Evolutionary conservation across 37 sponge, comb jelly and placozoan genomes (phyloP), one percentile per base, ranked within the genome.

Genomic region (Ephydatia muelleri): DNA sequence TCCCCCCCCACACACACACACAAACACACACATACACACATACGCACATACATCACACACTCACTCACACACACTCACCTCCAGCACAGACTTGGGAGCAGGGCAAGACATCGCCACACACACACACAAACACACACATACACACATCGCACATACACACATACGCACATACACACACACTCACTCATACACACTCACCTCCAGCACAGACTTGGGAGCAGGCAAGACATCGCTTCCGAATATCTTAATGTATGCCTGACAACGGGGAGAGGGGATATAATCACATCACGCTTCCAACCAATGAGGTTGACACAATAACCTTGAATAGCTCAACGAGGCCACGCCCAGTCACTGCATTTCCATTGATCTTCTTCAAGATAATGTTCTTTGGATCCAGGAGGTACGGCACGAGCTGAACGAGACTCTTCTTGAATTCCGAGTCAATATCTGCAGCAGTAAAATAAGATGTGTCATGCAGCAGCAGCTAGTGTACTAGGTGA

Each of bases 191-290:
- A 38, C 70, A 89, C 85, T 36, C 67, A 91, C 95, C 86, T 95
- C 91, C 27, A 95, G 78, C 94, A 99, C 92, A 25, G 95, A 88
- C 86, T 91, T 99, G 0, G 99, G 97, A 37, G 92, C 95, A 48
- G 99, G 99, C 22, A 99, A 84, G 26, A 85, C 86, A 25, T 91
- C 93, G 68, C 95, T 90, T 70, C 97, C 88, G 80, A 86, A 99
- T 43, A 99, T 95, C 80, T 96, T 89, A 83, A 99, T 91, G 82
- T 99, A 99, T 8, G 82, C 65, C 99, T 98, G 78, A 14, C 68
- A 30, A 70, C 38, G 31, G 65, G 9, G 31, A 28, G 11, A 22
- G 28, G 29, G n/a, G 4, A 9, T 3, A 25, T 3, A 47, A 13
- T 5, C 65, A 12, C 5, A 14, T 43, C n/a, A 38, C 5, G 71